Base-by-base conservation (phyloP, 2,113 vertebrate species). In the Erythrocercus mccallii region DNA sequence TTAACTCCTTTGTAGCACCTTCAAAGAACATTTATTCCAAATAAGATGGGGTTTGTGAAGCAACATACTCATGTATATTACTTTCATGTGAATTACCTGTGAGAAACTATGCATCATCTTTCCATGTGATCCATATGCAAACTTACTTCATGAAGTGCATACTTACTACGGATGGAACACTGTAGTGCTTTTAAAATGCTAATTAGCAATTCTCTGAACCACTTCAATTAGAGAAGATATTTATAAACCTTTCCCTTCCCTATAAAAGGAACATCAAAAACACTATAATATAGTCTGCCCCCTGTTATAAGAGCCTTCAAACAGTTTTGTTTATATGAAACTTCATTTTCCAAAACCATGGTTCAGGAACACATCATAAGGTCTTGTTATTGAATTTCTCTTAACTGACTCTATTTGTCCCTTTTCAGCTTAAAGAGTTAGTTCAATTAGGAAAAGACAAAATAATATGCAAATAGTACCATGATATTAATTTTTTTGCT, bases 261-360 rank as follows among this genome's bases (percentile, higher is more conserved):
- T 86, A 78, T 68, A 92, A 81, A 88, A 92, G 69, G n/a, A 96
- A 94, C 94, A 94, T 96, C 90, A 96, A 96, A 96, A 92, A 5
- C 85, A 86, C 53, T 15, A 27, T 95, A 93, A 93, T 92, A 68
- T 60, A 51, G 92, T 42, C 81, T 70, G 94, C 91, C 95, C 95
- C 87, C 68, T 92, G 38, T 91, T 90, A 20, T 30, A 74, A 76
- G 37, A 88, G 45, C 47, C 66, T 96, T 92, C 88, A 97, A 96
- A 97, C 70, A 90, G 71, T 66, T 95, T 90, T 86, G 79, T 93
- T 97, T 97, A 80, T 35, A 84, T 37, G 78, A 96, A 96, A 93
- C 73, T 89, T 64, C 58, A 79, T 96, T 88, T 94, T 92, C 71
- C 68, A 92, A 95, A 93, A 64, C 31, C 47, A 77, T 61, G 17